These are phyloP conservation scores for Strigamia maritima DNA, from an alignment of 2,888 invertebrate genomes.

Conservation along the genomic window DNA sequence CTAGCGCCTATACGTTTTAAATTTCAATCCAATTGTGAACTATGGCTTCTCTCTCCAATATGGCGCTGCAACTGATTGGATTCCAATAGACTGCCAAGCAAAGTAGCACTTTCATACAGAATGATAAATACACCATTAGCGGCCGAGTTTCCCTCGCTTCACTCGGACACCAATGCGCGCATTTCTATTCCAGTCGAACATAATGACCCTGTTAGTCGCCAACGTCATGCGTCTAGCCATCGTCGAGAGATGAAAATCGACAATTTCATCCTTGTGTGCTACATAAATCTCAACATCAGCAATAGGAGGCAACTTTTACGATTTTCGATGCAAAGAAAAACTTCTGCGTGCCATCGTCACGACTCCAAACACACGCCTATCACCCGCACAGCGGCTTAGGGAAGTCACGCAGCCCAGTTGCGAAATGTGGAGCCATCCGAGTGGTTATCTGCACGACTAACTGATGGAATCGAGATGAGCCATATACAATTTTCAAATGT, in stretches of 20 bases:
- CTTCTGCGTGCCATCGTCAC: neutral
- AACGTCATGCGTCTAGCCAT: constrained; percentile 10
- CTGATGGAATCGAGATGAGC: neutral
- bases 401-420: neutral
- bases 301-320: constrained; percentile 18
- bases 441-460: neutral
- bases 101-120: neutral
- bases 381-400: neutral
- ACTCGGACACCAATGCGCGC: constrained; percentile 7
- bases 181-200: constrained; percentile 27
- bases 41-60: constrained; percentile 8
- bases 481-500: neutral
- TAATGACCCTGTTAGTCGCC: constrained; percentile 29
- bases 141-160: constrained; percentile 7
- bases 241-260: constrained; percentile 29
- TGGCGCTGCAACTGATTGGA: neutral
- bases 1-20: constrained; percentile 21
- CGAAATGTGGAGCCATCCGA: constrained; percentile 2
- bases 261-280: constrained; percentile 13
- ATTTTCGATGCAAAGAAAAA: neutral
- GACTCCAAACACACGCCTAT: neutral
- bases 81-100: constrained; percentile 22
- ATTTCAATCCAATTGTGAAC: constrained; percentile 21
- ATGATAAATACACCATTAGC: constrained; percentile 20
- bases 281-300: constrained; percentile 27